Evolutionary conservation across 2,888 invertebrate genomes (phyloP).

Genomic region (Notocelia uddmanniana): DNA sequence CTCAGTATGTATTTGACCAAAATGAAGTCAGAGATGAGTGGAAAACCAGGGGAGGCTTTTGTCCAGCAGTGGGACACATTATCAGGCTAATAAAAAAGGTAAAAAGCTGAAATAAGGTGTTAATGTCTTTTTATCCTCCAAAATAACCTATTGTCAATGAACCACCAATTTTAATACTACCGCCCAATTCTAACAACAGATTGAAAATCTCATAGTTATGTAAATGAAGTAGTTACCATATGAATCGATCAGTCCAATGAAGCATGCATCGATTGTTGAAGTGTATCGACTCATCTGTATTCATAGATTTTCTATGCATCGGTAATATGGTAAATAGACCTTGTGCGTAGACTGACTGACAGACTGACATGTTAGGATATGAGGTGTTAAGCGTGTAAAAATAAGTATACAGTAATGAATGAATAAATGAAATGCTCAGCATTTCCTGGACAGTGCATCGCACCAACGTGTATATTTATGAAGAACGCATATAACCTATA

Average conservation of each 20-base stretch:
- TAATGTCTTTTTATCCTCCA: background rate
- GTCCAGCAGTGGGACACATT: too few species aligned
- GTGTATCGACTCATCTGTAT: constrained; percentile 43
- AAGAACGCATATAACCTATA: too few species aligned
- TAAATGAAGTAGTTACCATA: constrained; percentile 40
- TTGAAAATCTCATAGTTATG: constrained; percentile 39
- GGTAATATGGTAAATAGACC: constrained; percentile 27
- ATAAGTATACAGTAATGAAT: background rate
- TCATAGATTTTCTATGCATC: constrained; percentile 32
- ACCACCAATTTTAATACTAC: constrained; percentile 11
- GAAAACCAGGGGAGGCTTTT: too few species aligned
- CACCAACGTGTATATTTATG: background rate
- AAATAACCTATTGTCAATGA: background rate
- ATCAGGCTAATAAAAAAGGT: background rate
- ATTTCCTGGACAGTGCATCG: too few species aligned
- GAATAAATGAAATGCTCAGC: background rate
- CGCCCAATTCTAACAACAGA: constrained; percentile 29
- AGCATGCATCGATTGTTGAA: constrained; percentile 44
- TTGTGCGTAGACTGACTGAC: background rate
- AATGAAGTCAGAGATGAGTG: too few species aligned
- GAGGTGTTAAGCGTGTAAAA: constrained; percentile 3
- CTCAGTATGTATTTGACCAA: too few species aligned
- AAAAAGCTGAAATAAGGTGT: background rate
- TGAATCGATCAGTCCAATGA: constrained; percentile 38
- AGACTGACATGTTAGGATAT: background rate